Conservation (phyloP, 1,140 invertebrate genomes). For the Camponotus vicinus region DNA sequence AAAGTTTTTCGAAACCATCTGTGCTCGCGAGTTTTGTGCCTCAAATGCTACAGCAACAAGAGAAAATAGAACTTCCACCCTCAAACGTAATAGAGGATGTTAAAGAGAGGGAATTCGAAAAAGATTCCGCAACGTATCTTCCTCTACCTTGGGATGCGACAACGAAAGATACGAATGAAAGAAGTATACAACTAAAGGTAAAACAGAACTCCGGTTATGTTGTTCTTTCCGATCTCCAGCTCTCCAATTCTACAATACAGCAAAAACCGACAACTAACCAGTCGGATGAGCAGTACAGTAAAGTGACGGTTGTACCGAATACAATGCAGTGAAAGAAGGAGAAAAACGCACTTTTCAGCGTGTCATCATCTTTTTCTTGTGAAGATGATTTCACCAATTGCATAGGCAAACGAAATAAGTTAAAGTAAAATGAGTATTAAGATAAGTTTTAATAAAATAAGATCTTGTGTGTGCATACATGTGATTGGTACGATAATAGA, state of each 20-base stretch:
- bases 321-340: conserved; percentile 74
- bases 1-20: conserved; percentile 58
- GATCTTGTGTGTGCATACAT: background rate
- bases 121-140: background rate
- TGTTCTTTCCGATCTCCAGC: conserved; percentile 67
- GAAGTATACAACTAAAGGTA: conserved; percentile 16
- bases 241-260: conserved; percentile 48
- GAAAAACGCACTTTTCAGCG: background rate
- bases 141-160: too few relatives aligned
- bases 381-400: background rate
- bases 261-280: conserved; percentile 29
- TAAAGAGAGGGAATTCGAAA: conserved; percentile 35
- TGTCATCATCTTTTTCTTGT: background rate
- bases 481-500: background rate
- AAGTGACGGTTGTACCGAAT: conserved; percentile 80
- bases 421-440: too few relatives aligned
- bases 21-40: conserved; percentile 71
- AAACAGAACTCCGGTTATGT: conserved; percentile 71
- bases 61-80: conserved; percentile 23
- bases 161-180: too few relatives aligned
- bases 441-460: background rate
- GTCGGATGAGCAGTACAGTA: conserved; percentile 80
- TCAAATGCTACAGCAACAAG: conserved; percentile 74
- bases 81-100: background rate
- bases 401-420: conserved; percentile 27